Percentiles rank a stretch among this genome's conserved stretches.
These are phyloP conservation scores for Hypanus sabinus DNA, from an alignment of 2,113 vertebrate genomes.

Conservation along the genomic window DNA sequence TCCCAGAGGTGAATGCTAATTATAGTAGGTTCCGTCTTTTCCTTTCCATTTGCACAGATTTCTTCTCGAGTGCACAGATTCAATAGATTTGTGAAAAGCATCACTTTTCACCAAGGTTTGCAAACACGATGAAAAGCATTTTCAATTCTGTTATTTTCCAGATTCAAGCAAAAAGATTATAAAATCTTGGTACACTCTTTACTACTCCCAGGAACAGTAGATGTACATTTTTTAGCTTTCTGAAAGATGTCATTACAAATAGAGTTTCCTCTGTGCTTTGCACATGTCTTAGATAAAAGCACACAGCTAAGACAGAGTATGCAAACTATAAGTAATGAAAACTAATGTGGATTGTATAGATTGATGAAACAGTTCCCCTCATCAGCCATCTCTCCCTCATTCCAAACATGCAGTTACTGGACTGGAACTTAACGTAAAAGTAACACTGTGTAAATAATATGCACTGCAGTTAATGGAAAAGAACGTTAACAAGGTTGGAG, in stretches of 20 bases:
- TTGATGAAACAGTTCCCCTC: background rate
- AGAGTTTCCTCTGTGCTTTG: background rate
- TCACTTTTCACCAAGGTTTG: background rate
- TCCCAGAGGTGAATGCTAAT: constrained; percentile 29
- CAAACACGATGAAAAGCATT: background rate
- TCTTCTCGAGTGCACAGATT: constrained; percentile 3
- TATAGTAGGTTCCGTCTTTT: background rate
- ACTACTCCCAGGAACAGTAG: too few relatives aligned
- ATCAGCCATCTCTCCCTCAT: background rate
- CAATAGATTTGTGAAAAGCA: constrained; percentile 5
- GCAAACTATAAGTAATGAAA: background rate
- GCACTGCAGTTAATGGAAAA: background rate
- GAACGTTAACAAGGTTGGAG: background rate
- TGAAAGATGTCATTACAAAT: background rate
- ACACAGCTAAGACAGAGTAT: background rate
- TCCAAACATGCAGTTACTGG: background rate
- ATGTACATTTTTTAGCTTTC: background rate
- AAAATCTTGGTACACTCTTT: background rate
- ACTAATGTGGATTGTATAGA: background rate
- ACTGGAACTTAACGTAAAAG: background rate
- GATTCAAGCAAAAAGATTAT: background rate
- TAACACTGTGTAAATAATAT: background rate
- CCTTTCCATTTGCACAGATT: background rate
- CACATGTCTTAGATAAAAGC: background rate
- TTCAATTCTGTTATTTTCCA: background rate